Evolutionary conservation across 2,888 invertebrate species (phyloP).

Genomic region (Anaspis maculata): DNA sequence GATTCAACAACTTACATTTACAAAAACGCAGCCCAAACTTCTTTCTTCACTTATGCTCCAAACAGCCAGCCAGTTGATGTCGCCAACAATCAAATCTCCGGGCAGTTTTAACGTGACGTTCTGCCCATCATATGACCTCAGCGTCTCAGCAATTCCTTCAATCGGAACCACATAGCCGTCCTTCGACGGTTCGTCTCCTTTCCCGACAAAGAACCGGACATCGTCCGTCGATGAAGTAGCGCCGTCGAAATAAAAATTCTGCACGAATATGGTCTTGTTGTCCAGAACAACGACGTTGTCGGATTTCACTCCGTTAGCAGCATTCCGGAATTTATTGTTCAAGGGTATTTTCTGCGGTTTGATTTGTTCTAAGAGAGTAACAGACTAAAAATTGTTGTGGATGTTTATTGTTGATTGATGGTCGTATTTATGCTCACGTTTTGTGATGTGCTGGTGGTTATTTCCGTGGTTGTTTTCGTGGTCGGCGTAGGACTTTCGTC

Average conservation of each 20-base stretch:
- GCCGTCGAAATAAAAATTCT: conserved; percentile 3
- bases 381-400: too few species aligned
- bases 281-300: conserved; percentile 1
- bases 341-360: too few species aligned
- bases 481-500: too few species aligned
- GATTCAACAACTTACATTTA: too few species aligned
- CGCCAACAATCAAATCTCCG: conserved; percentile 11
- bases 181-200: conserved; percentile 14
- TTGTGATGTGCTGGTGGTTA: too few species aligned
- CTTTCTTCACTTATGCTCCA: conserved; percentile 15
- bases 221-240: too few species aligned
- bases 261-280: neutral
- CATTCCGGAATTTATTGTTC: neutral
- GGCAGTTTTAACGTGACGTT: conserved; percentile 17
- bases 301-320: neutral
- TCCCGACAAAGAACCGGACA: conserved; percentile 25
- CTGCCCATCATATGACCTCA: conserved; percentile 11
- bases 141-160: conserved; percentile 6
- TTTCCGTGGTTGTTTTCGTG: too few species aligned
- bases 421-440: too few species aligned
- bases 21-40: conserved; percentile 4
- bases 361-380: too few species aligned
- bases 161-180: conserved; percentile 12
- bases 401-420: too few species aligned
- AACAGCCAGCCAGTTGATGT: conserved; percentile 20